Base-by-base conservation (phyloP, 2,113 vertebrate genomes). In the Sturnus vulgaris region DNA sequence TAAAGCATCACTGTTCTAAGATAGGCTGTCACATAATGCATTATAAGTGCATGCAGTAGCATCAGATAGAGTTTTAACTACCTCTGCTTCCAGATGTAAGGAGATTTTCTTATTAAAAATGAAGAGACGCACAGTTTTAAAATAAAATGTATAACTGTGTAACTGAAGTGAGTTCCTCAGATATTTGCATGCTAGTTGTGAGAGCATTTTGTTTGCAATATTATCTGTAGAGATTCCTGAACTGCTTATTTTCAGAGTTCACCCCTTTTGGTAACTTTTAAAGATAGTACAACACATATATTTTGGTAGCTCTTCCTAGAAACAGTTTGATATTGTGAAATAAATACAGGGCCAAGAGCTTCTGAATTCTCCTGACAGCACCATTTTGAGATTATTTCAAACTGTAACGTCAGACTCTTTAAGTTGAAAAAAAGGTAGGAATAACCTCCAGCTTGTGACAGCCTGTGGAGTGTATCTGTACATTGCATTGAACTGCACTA, bases 401-500 rank as follows among this genome's bases (percentile, higher is more conserved):
- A 57, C n/a, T 61, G 35, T 1, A 2, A 53, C 13, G 20, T 61
- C 30, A 65, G 33, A 37, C 11, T n/a, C 7, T 10, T 12, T 3
- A 65, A n/a, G 31, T 13, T 11, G 27, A 39, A 37, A 60, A 50
- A 28, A n/a, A 79, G 3, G 5, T 13, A 24, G 6, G 12, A 79
- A n/a, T 50, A 82, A 27, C 50, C 23, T 53, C 8, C 46, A 64
- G 6, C 18, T 60, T 56, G 22, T 90, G 44, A 25, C 23, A 68
- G 19, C 17, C 75, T 39, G 17, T 57, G 9, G 8, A n/a, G 31
- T 20, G 2, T 28, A 3, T 63, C 30, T 35, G 16, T 11, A 35
- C 2, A 0, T 66, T 3, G 0, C 4, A 2, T 2, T 65, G 18
- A 61, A 50, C 22, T 65, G 55, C n/a, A 19, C 27, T 33, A 46